Base-by-base conservation (phyloP, 2,797 vertebrate genomes). In the Coregonus suidteri region DNA sequence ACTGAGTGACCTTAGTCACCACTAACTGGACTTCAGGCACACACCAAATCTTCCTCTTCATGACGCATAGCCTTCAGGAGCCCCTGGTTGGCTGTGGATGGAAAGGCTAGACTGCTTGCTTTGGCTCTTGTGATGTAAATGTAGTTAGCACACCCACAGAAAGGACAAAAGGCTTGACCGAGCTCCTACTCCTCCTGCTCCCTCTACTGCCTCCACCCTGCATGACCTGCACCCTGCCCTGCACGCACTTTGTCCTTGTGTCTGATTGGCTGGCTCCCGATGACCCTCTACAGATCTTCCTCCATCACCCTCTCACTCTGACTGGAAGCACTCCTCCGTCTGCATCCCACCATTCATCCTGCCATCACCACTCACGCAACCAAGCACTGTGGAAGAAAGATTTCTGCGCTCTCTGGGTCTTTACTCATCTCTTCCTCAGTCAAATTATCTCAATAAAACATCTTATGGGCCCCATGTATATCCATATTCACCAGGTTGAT, bases 401-500 rank as follows among this genome's bases (percentile, higher is more conserved):
- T 47, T 47, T 47, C 41, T 47, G 41, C 41, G 11, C 41, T 47
- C 41, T 13, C 41, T 47, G 41, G 41, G 41, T 47, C 41, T 47
- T 47, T 13, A 47, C 41, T 47, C 9, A 47, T 47, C 41, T 47
- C 41, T 47, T 47, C 41, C 41, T 47, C 9, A 47, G 41, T 47
- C 9, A 13, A 47, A 47, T 47, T 2, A 47, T 9, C 41, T 47
- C 41, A 47, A 47, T 47, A 47, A 47, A 47, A 13, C 41, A 87
- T 93, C 92, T 73, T 47, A 47, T 13, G 87, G 89, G 87, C 88
- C 92, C 81, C 91, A 86, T 93, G 84, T 92, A 83, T 87, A 47
- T 47, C 41, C 41, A 47, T 47, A 47, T 47, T 9, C 41, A 47
- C 41, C 41, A 47, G 41, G 41, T 20, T 7, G 20, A 73, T 59